Percentiles rank a stretch among this genome's conserved stretches.
Conservation (phyloP, 1,140 invertebrate species). For the Drosophila willistoni region DNA sequence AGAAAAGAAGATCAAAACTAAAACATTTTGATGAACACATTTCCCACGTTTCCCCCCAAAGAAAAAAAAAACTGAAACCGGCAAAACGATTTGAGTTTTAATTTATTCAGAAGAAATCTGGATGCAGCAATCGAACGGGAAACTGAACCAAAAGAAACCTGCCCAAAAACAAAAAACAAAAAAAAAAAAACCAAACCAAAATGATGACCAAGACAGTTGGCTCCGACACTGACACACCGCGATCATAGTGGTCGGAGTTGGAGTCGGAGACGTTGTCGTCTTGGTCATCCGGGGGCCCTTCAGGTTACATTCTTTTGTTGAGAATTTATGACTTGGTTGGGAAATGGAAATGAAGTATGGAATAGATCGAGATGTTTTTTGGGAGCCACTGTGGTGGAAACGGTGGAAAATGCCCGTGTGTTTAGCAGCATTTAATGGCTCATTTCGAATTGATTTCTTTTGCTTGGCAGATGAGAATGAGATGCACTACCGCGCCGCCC, state of each 20-base stretch:
- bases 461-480: conserved; percentile 26
- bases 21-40: conserved; percentile 63
- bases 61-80: conserved; percentile 17
- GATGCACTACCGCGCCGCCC: background rate
- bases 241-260: background rate
- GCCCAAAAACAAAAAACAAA: conserved; percentile 16
- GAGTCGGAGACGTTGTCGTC: background rate
- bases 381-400: conserved; percentile 64
- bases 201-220: conserved; percentile 44
- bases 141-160: conserved; percentile 52
- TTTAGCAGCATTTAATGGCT: conserved; percentile 82
- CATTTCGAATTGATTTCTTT: conserved; percentile 82
- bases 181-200: conserved; percentile 15
- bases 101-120: conserved; percentile 83
- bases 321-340: conserved; percentile 65
- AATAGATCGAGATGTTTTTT: conserved; percentile 24
- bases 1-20: conserved; percentile 21
- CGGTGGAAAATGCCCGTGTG: conserved; percentile 79
- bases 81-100: conserved; percentile 68
- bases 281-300: conserved; percentile 44
- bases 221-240: conserved; percentile 16
- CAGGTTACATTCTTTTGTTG: conserved; percentile 78
- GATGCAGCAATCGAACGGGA: conserved; percentile 70
- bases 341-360: conserved; percentile 12
- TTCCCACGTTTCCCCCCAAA: conserved; percentile 62